Conservation (phyloP, 2,113 vertebrate genomes). For the Xenus cinereus region DNA sequence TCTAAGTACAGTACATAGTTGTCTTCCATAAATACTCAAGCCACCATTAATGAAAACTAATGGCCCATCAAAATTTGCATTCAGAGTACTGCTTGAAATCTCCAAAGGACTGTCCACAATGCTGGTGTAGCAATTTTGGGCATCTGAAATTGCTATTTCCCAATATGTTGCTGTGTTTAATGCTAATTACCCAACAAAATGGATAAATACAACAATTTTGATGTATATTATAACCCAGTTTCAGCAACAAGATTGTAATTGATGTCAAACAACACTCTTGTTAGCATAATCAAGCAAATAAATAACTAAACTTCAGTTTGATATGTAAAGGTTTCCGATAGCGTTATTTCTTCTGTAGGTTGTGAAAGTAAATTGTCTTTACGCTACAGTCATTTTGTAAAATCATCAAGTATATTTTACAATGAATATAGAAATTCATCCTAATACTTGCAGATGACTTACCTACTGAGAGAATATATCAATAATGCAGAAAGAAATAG, state of each 20-base stretch:
- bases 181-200: constrained; percentile 62
- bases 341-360: not conserved
- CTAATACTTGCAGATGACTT: not conserved
- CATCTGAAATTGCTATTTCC: constrained; percentile 56
- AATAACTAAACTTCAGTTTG: not conserved
- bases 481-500: not conserved
- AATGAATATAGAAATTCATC: not conserved
- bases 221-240: constrained; percentile 40
- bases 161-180: constrained; percentile 48
- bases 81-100: constrained; percentile 57
- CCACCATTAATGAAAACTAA: constrained; percentile 81
- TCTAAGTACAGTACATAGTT: constrained; percentile 77
- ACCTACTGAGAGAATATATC: not conserved
- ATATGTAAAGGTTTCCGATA: constrained; percentile 2
- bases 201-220: constrained; percentile 50
- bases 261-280: not conserved
- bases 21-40: constrained; percentile 77
- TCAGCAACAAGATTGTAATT: constrained; percentile 58
- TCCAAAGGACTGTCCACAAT: constrained; percentile 70
- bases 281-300: constrained; percentile 58
- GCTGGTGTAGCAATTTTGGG: constrained; percentile 54
- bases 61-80: constrained; percentile 76
- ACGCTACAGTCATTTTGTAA: not conserved
- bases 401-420: not conserved
- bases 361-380: not conserved